Conservation (phyloP, 2,113 vertebrate genomes). For the Tragelaphus buxtoni region DNA sequence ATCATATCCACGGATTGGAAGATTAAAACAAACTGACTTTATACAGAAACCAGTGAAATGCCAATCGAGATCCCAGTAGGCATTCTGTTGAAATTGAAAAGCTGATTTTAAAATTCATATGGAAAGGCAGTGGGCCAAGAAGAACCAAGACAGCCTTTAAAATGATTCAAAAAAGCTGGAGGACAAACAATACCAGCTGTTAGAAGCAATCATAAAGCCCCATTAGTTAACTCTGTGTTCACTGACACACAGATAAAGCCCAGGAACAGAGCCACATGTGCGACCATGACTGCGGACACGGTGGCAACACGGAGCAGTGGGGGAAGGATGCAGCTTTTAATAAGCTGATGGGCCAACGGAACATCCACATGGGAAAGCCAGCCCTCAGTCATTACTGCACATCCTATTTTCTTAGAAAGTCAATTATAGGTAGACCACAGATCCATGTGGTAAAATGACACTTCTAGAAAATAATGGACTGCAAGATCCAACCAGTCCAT, state of each 20-base stretch:
- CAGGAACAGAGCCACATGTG: neutral
- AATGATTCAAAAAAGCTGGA: neutral
- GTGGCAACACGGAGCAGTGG: fast-evolving
- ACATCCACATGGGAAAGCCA: neutral
- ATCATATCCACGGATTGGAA: neutral
- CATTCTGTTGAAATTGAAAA: neutral
- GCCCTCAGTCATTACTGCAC: neutral
- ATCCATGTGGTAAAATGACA: neutral
- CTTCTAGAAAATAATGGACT: neutral
- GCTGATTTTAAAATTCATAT: neutral
- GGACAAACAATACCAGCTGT: neutral
- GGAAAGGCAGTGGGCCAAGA: neutral
- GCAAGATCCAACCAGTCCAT: neutral
- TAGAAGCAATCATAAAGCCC: fast-evolving
- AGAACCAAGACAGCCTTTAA: neutral
- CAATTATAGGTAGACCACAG: neutral
- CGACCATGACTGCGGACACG: fast-evolving
- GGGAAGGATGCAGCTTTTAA: neutral
- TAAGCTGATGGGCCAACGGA: neutral
- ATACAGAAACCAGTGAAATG: neutral
- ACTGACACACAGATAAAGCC: neutral
- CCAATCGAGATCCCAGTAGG: neutral
- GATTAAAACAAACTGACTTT: neutral
- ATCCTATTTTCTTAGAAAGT: neutral
- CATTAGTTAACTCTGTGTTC: fast-evolving